Conservation (phyloP, 2,113 vertebrate species). For the Crotophaga sulcirostris region DNA sequence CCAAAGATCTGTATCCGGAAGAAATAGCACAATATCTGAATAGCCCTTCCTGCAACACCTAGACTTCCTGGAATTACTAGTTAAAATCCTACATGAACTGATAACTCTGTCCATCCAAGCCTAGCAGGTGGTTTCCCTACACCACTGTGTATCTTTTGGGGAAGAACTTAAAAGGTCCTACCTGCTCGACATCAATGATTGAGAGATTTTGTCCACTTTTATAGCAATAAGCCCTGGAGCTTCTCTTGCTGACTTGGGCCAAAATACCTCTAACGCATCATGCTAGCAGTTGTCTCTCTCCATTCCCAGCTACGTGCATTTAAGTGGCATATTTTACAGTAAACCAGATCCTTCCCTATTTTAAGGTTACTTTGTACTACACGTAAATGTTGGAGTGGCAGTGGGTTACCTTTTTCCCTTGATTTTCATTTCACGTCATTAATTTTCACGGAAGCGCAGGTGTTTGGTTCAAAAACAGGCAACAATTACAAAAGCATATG, state of each 20-base stretch:
- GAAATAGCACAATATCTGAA: neutral
- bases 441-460: neutral
- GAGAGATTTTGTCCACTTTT: neutral
- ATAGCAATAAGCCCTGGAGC: neutral
- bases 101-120: neutral
- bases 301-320: neutral
- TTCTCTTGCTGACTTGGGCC: neutral
- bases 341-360: neutral
- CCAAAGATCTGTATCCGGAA: neutral
- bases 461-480: neutral
- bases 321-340: neutral
- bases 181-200: neutral
- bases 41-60: conserved; percentile 41
- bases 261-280: neutral
- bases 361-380: neutral
- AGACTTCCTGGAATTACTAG: conserved; percentile 26
- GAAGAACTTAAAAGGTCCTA: neutral
- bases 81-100: neutral
- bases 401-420: neutral
- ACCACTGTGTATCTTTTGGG: neutral
- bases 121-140: neutral
- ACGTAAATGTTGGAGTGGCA: neutral
- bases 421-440: neutral
- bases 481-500: neutral
- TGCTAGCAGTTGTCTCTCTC: neutral